Conservation (phyloP, 2,888 invertebrate genomes). For the Ferrisia virgata region DNA sequence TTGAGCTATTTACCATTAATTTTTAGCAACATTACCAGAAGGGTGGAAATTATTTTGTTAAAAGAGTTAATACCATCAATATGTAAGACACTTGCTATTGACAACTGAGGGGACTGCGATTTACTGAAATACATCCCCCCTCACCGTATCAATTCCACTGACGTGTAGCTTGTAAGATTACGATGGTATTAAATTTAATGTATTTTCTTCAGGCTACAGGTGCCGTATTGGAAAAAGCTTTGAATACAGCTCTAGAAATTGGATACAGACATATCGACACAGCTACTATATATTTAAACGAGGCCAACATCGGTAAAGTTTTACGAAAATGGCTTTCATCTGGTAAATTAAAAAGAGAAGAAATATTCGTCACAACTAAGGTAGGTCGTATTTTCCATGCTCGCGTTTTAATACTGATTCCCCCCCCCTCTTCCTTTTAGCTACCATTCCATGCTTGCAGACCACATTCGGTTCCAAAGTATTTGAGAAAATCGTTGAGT, state of each 20-base stretch:
- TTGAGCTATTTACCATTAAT: too few relatives aligned
- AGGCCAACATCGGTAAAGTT: slow-evolving; percentile 67
- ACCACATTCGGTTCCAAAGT: slow-evolving; percentile 64
- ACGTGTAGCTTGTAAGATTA: too few relatives aligned
- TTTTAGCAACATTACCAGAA: too few relatives aligned
- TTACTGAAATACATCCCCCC: too few relatives aligned
- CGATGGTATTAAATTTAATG: too few relatives aligned
- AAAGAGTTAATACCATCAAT: too few relatives aligned
- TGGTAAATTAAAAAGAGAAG: slow-evolving; percentile 66
- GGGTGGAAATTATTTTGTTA: too few relatives aligned
- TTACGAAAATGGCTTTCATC: slow-evolving; percentile 64
- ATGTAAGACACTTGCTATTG: too few relatives aligned
- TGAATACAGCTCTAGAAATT: slow-evolving; percentile 68
- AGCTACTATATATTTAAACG: slow-evolving; percentile 67
- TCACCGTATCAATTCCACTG: too few relatives aligned
- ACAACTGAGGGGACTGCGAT: too few relatives aligned
- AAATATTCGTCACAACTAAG: slow-evolving; percentile 69
- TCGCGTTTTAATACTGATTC: not conserved
- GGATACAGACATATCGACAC: slow-evolving; percentile 78
- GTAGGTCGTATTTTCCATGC: slow-evolving; percentile 50
- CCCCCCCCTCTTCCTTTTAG: slow-evolving; percentile 51
- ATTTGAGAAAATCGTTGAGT: slow-evolving; percentile 64
- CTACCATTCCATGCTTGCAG: slow-evolving; percentile 58
- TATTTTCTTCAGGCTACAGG: slow-evolving; percentile 50
- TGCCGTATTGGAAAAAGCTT: slow-evolving; percentile 64